Percentiles rank a stretch among this genome's conserved stretches.
Conservation (phyloP, 2,888 invertebrate species). For the Hetaerina titia region DNA sequence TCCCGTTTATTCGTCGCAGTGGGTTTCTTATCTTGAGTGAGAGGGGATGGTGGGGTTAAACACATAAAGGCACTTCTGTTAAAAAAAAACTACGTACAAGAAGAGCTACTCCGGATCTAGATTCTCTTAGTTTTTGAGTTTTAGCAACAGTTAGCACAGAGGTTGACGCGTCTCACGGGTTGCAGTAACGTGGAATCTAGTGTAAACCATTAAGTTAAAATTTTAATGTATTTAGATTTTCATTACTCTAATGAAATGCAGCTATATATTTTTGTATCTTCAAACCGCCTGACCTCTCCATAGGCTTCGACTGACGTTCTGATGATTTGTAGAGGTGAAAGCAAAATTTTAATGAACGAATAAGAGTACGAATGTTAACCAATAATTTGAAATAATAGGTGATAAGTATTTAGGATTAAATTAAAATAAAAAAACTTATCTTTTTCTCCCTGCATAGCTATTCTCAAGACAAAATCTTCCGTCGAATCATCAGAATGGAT, state of each 20-base stretch:
- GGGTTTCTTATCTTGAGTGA: background rate
- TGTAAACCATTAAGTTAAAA: background rate
- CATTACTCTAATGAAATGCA: background rate
- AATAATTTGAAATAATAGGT: too few relatives aligned
- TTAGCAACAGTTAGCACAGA: background rate
- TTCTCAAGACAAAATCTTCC: too few relatives aligned
- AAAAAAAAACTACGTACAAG: background rate
- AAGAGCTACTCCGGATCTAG: background rate
- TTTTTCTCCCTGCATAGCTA: too few relatives aligned
- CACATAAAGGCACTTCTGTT: background rate
- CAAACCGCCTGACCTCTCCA: too few relatives aligned
- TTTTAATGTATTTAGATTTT: background rate
- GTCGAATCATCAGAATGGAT: too few relatives aligned
- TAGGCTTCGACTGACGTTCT: too few relatives aligned
- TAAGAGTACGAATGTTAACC: too few relatives aligned
- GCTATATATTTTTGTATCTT: background rate
- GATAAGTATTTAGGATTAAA: too few relatives aligned
- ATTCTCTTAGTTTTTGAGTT: too few relatives aligned
- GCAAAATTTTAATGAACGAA: too few relatives aligned
- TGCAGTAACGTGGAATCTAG: background rate
- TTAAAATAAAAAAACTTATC: too few relatives aligned
- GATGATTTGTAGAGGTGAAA: too few relatives aligned
- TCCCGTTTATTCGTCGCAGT: background rate
- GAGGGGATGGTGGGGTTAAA: background rate
- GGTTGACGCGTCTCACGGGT: background rate